These are phyloP conservation scores for Clunio marinus DNA, from an alignment of 2,888 invertebrate species.

Conservation along the genomic window DNA sequence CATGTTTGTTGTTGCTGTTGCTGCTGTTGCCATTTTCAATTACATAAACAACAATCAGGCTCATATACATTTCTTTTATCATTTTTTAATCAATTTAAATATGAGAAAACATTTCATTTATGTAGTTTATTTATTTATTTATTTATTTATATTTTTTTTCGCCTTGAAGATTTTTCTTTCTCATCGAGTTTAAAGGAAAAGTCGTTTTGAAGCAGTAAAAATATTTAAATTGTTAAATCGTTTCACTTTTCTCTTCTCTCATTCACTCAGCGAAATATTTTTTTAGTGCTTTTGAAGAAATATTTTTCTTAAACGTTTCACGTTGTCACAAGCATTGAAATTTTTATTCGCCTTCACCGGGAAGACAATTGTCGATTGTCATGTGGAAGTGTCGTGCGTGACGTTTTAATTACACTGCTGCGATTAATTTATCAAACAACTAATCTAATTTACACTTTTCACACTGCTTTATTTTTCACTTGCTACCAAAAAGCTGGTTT, in stretches of 20 bases:
- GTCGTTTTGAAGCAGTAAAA: conserved; percentile 30
- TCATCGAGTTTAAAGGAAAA: conserved; percentile 4
- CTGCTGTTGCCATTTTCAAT: background rate
- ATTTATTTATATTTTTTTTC: too few species aligned
- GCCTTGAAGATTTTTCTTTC: conserved; percentile 20
- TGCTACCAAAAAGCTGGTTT: conserved; percentile 2
- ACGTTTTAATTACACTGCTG: background rate
- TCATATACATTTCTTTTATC: conserved; percentile 7
- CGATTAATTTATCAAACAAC: conserved; percentile 28
- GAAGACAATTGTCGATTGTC: too few species aligned
- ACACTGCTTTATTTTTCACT: background rate
- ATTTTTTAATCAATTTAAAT: conserved; percentile 22
- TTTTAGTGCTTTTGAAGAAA: background rate
- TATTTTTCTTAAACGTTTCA: background rate
- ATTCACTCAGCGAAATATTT: background rate
- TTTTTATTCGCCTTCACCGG: background rate
- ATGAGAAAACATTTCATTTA: conserved; percentile 5
- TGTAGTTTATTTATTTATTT: too few species aligned
- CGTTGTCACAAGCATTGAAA: conserved; percentile 25
- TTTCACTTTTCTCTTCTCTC: conserved; percentile 33
- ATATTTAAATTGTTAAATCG: conserved; percentile 36
- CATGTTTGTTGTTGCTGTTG: background rate
- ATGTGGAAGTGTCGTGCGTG: background rate
- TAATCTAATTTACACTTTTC: conserved; percentile 36
- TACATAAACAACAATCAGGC: background rate